Conservation (phyloP, 2,113 vertebrate species). For the Kobus ellipsiprymnus region DNA sequence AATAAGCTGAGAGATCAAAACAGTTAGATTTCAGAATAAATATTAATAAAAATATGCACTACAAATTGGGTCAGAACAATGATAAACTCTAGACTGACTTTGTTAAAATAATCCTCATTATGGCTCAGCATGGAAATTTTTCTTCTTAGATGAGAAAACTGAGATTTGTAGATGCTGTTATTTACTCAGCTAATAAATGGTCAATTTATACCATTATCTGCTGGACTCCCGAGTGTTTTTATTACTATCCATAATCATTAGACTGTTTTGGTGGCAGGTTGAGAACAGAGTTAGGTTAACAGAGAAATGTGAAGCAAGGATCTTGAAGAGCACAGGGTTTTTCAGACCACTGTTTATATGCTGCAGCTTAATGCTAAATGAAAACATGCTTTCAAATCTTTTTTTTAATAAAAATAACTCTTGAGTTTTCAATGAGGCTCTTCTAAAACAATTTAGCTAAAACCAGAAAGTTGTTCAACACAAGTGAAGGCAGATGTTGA, state of each 20-base stretch:
- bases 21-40: slow-evolving; percentile 20
- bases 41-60: neutral
- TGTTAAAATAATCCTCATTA: neutral
- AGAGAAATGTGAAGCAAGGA: neutral
- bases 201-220: neutral
- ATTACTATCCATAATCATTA: neutral
- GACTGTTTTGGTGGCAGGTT: neutral
- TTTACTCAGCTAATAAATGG: neutral
- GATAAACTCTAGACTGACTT: neutral
- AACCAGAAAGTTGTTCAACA: neutral
- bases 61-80: neutral
- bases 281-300: neutral
- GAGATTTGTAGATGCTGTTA: neutral
- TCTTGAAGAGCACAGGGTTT: neutral
- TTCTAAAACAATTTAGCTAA: slow-evolving; percentile 5
- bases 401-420: neutral
- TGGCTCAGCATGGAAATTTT: neutral
- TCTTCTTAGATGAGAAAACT: neutral
- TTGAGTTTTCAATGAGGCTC: slow-evolving; percentile 11
- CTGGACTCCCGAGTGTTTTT: neutral
- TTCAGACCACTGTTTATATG: neutral
- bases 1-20: neutral
- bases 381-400: neutral
- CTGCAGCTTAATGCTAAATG: neutral
- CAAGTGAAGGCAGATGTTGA: slow-evolving; percentile 18